These are phyloP conservation scores for Agrenia bidenticulata DNA, from an alignment of 2,888 invertebrate species.

Conservation along the genomic window DNA sequence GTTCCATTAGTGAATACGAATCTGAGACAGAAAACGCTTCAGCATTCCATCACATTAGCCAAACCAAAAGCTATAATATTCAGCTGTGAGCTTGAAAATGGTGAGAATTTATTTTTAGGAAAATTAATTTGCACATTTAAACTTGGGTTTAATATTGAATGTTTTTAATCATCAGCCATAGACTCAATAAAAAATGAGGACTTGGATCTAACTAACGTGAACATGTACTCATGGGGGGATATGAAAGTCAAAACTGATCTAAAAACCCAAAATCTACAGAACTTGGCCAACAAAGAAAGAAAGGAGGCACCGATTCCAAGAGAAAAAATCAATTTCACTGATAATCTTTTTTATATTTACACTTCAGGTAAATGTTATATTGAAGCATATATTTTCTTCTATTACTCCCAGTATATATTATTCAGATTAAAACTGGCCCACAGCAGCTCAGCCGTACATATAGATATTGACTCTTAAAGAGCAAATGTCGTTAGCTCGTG, in stretches of 20 bases:
- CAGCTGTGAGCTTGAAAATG: conserved; percentile 61
- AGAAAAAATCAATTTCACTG: conserved; percentile 23
- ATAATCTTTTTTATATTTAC: conserved; percentile 71
- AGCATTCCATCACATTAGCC: conserved; percentile 82
- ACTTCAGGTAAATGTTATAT: no score
- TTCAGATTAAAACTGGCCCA: no score
- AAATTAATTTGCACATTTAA: no score
- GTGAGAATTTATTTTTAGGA: not conserved
- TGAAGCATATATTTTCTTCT: no score
- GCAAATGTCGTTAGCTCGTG: no score
- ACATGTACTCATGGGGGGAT: not conserved
- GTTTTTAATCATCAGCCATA: not conserved
- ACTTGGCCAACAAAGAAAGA: not conserved
- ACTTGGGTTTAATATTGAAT: not conserved
- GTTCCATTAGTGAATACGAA: conserved; percentile 92
- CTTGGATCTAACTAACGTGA: not conserved
- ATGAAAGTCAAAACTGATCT: no score
- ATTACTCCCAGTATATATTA: no score
- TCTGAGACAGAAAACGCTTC: conserved; percentile 74
- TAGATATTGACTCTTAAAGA: no score
- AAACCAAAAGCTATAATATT: conserved; percentile 82
- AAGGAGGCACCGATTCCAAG: not conserved
- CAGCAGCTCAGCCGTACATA: no score
- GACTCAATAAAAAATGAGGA: not conserved
- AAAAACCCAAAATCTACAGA: no score